Percentiles rank a stretch among this genome's conserved stretches.
These are phyloP conservation scores for Zeugodacus cucurbitae DNA, from an alignment of 1,140 invertebrate species.

Conservation along the genomic window DNA sequence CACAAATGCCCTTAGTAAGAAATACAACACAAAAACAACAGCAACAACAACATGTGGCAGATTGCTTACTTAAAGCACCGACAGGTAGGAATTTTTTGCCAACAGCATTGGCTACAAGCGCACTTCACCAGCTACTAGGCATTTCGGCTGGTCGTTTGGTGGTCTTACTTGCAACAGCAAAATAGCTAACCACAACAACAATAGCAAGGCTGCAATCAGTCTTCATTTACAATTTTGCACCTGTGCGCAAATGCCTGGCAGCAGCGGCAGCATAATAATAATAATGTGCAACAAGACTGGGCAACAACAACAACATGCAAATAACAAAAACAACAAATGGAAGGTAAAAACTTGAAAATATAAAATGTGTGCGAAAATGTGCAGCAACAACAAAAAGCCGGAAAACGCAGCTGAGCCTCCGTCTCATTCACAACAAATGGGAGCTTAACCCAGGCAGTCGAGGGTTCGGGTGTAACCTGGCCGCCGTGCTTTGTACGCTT, in stretches of 20 bases:
- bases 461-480: background rate
- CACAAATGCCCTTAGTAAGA: constrained; percentile 42
- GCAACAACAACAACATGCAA: background rate
- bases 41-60: background rate
- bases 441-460: background rate
- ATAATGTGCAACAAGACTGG: constrained; percentile 1
- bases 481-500: background rate
- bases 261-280: background rate
- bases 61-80: background rate
- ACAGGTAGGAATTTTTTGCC: background rate
- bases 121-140: background rate
- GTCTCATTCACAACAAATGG: background rate
- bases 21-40: background rate
- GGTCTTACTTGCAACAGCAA: background rate
- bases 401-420: background rate
- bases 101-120: background rate
- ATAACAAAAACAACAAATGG: background rate
- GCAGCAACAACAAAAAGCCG: constrained; percentile 15
- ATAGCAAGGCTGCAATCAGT: constrained; percentile 56
- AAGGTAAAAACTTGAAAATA: background rate
- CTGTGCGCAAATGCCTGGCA: constrained; percentile 48
- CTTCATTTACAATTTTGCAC: constrained; percentile 63
- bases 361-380: constrained; percentile 4
- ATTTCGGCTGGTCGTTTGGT: background rate
- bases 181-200: too few species aligned